These are phyloP conservation scores for Capromys pilorides DNA, from an alignment of 2,797 vertebrate genomes.

Conservation along the genomic window DNA sequence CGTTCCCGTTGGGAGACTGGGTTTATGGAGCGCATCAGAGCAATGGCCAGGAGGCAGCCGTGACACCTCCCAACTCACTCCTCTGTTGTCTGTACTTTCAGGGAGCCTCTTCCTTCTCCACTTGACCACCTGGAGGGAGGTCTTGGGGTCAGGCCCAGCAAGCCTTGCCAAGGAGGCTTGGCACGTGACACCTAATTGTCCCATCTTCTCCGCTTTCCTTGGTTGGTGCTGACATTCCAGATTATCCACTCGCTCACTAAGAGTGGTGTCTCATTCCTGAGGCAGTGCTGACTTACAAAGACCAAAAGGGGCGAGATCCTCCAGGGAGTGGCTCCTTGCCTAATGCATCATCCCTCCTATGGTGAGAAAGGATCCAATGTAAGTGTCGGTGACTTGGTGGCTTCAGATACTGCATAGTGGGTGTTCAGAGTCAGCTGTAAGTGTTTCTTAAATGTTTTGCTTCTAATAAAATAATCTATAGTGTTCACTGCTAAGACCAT, in stretches of 20 bases:
- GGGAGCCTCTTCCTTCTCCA: neutral
- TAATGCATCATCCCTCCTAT: too few species aligned
- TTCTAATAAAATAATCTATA: neutral
- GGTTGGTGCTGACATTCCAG: too few species aligned
- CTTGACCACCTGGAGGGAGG: too few species aligned
- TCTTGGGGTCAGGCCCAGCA: neutral
- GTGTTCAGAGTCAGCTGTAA: neutral
- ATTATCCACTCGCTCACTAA: neutral
- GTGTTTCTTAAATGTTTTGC: neutral
- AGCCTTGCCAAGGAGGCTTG: neutral
- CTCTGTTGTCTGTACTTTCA: accelerated
- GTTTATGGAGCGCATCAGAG: accelerated
- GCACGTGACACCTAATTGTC: too few species aligned
- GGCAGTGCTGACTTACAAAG: neutral
- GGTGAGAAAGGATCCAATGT: neutral
- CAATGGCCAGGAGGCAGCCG: accelerated
- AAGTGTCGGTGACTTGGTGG: neutral
- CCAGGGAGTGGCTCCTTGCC: too few species aligned
- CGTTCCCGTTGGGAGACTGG: neutral
- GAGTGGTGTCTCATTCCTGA: neutral
- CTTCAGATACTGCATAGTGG: neutral
- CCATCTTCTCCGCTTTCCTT: neutral
- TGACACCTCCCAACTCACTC: accelerated
- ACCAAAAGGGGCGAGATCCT: neutral
- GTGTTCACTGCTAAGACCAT: accelerated